Percentiles rank a stretch among this genome's conserved stretches.
phyloP scores from a whole-genome alignment of 2,797 vertebrate species.

The Sciurus vulgaris region DNA sequence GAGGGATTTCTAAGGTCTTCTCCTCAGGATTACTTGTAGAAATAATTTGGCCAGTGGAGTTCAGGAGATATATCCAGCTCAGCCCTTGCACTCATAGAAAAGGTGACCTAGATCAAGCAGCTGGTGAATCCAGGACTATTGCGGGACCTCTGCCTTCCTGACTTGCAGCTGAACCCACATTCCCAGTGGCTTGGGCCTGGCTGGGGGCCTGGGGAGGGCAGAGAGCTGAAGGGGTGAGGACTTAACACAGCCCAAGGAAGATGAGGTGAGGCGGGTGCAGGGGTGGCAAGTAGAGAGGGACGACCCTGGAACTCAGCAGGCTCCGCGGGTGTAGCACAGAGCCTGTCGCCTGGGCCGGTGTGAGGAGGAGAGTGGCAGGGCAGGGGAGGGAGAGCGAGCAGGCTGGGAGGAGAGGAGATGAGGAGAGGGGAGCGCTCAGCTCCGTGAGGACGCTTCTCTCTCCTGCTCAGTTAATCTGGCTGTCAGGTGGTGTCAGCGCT shows the following conservation, averaged over 20 bases:
- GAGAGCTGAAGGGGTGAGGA: not conserved
- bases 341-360: slow-evolving; percentile 82
- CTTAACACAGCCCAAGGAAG: not conserved
- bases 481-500: slow-evolving; percentile 90
- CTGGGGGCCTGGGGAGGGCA: not conserved
- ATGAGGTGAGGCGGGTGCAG: not conserved
- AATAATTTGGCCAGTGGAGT: slow-evolving; percentile 74
- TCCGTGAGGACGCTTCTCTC: slow-evolving; percentile 86
- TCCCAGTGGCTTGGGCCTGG: slow-evolving; percentile 32
- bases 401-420: slow-evolving; percentile 8
- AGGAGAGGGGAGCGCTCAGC: slow-evolving; percentile 74
- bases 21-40: slow-evolving; percentile 72
- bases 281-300: slow-evolving; percentile 30
- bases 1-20: slow-evolving; percentile 68
- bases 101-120: slow-evolving; percentile 78
- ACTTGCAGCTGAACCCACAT: slow-evolving; percentile 75
- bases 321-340: slow-evolving; percentile 81
- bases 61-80: slow-evolving; percentile 18
- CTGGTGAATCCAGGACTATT: slow-evolving; percentile 23
- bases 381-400: slow-evolving; percentile 72
- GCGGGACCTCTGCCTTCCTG: slow-evolving; percentile 87
- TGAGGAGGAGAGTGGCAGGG: slow-evolving; percentile 83
- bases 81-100: slow-evolving; percentile 22
- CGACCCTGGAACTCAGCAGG: slow-evolving; percentile 80
- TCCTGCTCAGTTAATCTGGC: slow-evolving; percentile 90